These are phyloP conservation scores for Tetragnatha versicolor DNA, from an alignment of 1,140 invertebrate genomes.

Conservation along the genomic window DNA sequence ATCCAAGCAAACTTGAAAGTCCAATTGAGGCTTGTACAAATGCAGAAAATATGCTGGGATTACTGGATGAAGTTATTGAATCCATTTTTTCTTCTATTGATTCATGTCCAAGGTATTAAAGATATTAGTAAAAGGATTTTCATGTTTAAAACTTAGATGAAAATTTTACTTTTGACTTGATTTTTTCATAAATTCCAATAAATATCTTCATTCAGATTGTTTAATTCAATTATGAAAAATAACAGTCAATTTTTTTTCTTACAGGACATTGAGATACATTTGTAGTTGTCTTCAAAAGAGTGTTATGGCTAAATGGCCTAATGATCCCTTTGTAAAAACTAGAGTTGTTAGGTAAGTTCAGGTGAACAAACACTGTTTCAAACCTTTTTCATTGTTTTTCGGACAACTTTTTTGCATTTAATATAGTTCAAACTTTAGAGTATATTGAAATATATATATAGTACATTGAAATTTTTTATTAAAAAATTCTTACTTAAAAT, in stretches of 20 bases:
- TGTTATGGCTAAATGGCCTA: conserved; percentile 59
- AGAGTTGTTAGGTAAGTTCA: conserved; percentile 57
- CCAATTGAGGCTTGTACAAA: conserved; percentile 83
- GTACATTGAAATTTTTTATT: no score
- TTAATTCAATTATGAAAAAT: background rate
- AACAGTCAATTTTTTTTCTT: background rate
- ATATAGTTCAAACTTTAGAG: no score
- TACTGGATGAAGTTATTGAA: conserved; percentile 88
- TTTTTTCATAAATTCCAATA: background rate
- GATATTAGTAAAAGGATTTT: conserved; percentile 8
- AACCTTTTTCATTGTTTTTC: no score
- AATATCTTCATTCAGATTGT: background rate
- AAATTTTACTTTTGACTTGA: background rate
- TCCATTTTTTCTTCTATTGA: conserved; percentile 85
- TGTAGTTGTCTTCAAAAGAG: conserved; percentile 58
- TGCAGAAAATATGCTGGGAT: conserved; percentile 89
- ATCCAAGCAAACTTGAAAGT: conserved; percentile 94
- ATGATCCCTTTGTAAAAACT: conserved; percentile 59
- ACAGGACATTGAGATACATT: conserved; percentile 58
- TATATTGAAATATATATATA: no score
- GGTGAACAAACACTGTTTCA: background rate
- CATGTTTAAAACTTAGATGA: background rate
- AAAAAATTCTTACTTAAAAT: no score
- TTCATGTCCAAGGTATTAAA: conserved; percentile 56
- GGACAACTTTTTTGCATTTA: no score